Base-by-base conservation (phyloP, 2,888 invertebrate genomes). In the Sinelater perroti region DNA sequence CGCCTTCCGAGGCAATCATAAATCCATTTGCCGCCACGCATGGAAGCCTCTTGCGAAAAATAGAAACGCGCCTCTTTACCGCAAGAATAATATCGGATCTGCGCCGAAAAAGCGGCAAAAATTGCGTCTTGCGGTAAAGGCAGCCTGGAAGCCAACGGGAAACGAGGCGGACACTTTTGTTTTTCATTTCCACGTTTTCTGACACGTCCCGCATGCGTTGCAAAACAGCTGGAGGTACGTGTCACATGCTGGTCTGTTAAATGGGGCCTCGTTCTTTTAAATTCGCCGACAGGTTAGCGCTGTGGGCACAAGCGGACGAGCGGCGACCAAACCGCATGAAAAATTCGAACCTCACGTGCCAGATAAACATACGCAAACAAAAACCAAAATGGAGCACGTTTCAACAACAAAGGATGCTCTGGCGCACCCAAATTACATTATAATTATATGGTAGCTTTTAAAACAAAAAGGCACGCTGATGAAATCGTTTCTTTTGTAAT, bases 111-210 rank as follows among this genome's bases (percentile, higher is more conserved):
- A 28, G 17, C 30, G 31, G 30, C 14, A 46, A 46, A 14, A 13
- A 10, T 35, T 35, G 6, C 46, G 8, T 36, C 18, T 18, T n/a
- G 18, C 6, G 8, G 21, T 21, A 40, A 50, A 50, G 40, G 14
- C 18, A 36, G 26, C 38, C 21, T 11, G 35, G 47, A 47, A 47
- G 24, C 24, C 7, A 21, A 10, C 14, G 16, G 33, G 14, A 47
- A 26, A 21, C 38, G 24, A 13, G 38, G 28, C 47, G 24, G 10
- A 30, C 24, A 50, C 50, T 50, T 50, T 50, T 50, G 50, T 28
- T 50, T 38, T 50, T 50, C 13, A 50, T 40, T 50, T 50, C 38
- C 38, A 38, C 18, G 35, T 50, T 50, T 50, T 40, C 50, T 38
- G 40, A 38, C 50, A 38, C n/a, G 50, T 50, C 36, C 38, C 38